phyloP scores from a whole-genome alignment of 2,113 vertebrate species.

The Planiliza haematocheilus region DNA sequence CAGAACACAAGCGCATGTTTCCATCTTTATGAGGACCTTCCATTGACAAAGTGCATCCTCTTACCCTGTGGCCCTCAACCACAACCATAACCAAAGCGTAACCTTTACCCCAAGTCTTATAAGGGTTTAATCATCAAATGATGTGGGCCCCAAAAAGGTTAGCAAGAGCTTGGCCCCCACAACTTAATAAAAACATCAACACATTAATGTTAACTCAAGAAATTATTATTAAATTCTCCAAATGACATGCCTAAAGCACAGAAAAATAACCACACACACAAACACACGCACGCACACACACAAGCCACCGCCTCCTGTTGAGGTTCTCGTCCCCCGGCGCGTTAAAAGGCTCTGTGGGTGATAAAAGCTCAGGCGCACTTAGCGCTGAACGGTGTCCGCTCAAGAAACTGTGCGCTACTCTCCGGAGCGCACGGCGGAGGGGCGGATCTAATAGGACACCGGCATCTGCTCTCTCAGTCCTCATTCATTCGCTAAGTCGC shows the following conservation, averaged over 20 bases:
- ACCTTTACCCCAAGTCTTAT: too few relatives aligned
- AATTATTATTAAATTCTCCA: too few relatives aligned
- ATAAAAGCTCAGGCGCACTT: slow-evolving; percentile 70
- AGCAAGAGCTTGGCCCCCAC: too few relatives aligned
- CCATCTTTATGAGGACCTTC: background rate
- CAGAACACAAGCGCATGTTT: background rate
- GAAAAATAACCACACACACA: slow-evolving; percentile 6
- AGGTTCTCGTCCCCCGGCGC: slow-evolving; percentile 10
- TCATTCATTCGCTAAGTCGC: slow-evolving; percentile 12
- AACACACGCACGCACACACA: slow-evolving; percentile 15
- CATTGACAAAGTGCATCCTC: too few relatives aligned
- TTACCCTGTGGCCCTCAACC: too few relatives aligned
- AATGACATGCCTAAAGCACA: too few relatives aligned
- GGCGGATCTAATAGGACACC: slow-evolving; percentile 45
- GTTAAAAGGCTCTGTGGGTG: slow-evolving; percentile 54
- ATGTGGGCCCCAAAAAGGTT: too few relatives aligned
- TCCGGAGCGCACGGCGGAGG: slow-evolving; percentile 43
- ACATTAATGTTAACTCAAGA: too few relatives aligned
- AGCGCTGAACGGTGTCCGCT: background rate
- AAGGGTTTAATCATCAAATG: too few relatives aligned
- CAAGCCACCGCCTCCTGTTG: slow-evolving; percentile 6
- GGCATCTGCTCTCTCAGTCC: background rate
- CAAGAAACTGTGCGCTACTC: slow-evolving; percentile 28
- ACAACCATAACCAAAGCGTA: too few relatives aligned
- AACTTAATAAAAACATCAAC: too few relatives aligned